Evolutionary conservation across 1,140 invertebrate species (phyloP).

Genomic region (Heliconius hewitsoni): DNA sequence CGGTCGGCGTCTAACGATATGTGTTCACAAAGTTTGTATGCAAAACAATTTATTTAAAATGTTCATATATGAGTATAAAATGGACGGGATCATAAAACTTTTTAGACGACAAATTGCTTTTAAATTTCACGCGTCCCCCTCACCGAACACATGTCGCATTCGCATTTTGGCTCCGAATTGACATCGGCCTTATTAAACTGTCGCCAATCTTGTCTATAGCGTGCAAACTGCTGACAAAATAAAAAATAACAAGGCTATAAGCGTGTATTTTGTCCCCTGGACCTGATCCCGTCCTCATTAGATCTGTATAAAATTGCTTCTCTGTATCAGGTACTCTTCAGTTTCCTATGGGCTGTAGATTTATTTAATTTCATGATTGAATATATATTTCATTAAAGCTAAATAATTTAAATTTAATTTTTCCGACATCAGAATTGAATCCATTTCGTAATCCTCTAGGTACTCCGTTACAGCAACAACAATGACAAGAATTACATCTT

Average conservation of each 20-base stretch:
- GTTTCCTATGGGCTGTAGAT: not conserved
- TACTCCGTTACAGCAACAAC: too few species aligned
- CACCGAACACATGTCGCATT: slow-evolving; percentile 28
- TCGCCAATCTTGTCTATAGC: slow-evolving; percentile 46
- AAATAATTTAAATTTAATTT: too few species aligned
- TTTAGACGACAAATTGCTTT: slow-evolving; percentile 29
- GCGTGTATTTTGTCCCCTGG: slow-evolving; percentile 28
- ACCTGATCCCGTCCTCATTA: slow-evolving; percentile 20
- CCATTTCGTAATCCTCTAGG: too few species aligned
- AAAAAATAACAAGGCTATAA: slow-evolving; percentile 58
- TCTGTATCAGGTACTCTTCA: slow-evolving; percentile 8
- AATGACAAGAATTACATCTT: too few species aligned
- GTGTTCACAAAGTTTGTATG: not conserved
- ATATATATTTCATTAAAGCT: too few species aligned
- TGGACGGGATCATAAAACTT: slow-evolving; percentile 18
- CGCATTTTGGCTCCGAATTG: slow-evolving; percentile 32
- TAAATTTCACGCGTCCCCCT: slow-evolving; percentile 29
- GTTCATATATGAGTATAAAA: slow-evolving; percentile 4
- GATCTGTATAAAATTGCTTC: slow-evolving; percentile 23
- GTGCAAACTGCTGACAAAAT: slow-evolving; percentile 54
- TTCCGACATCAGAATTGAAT: too few species aligned
- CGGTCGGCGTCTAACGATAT: slow-evolving; percentile 2
- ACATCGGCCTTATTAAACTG: slow-evolving; percentile 52
- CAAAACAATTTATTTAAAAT: slow-evolving; percentile 13
- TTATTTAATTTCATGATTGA: too few species aligned